phyloP scores from a whole-genome alignment of 2,113 vertebrate species.

The Actenoides lindsayi region DNA sequence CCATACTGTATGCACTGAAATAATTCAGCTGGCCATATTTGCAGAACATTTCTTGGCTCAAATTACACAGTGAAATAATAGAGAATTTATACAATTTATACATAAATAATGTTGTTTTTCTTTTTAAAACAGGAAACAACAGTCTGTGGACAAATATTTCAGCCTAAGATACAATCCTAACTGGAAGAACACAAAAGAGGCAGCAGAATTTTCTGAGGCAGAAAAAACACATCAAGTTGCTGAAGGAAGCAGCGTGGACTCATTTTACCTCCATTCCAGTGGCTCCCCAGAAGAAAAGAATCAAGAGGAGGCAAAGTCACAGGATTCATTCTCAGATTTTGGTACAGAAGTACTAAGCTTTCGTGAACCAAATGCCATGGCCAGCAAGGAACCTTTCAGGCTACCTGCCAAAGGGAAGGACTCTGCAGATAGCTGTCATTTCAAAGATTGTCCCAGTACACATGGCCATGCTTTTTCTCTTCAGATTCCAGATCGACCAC shows the following conservation, averaged over 20 bases:
- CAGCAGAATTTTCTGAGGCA: background rate
- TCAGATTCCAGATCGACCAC: background rate
- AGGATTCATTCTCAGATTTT: background rate
- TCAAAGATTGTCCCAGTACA: background rate
- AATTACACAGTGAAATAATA: background rate
- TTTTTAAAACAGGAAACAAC: slow-evolving; percentile 30
- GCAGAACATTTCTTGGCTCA: background rate
- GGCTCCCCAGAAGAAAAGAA: background rate
- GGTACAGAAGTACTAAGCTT: slow-evolving; percentile 17
- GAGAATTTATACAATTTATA: background rate
- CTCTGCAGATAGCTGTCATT: background rate
- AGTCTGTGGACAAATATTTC: slow-evolving; percentile 68
- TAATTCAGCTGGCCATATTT: background rate
- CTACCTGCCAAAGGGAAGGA: background rate
- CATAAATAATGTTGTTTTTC: background rate
- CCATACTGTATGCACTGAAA: background rate
- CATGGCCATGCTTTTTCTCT: background rate
- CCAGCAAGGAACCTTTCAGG: background rate
- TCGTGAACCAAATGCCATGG: background rate
- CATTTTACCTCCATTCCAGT: slow-evolving; percentile 39
- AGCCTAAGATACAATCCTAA: slow-evolving; percentile 78
- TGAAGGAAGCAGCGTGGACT: background rate
- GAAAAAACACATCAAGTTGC: background rate
- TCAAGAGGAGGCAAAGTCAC: background rate
- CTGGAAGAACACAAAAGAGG: slow-evolving; percentile 74